Base-by-base conservation (phyloP, 1,140 invertebrate species). In the Plodia interpunctella region DNA sequence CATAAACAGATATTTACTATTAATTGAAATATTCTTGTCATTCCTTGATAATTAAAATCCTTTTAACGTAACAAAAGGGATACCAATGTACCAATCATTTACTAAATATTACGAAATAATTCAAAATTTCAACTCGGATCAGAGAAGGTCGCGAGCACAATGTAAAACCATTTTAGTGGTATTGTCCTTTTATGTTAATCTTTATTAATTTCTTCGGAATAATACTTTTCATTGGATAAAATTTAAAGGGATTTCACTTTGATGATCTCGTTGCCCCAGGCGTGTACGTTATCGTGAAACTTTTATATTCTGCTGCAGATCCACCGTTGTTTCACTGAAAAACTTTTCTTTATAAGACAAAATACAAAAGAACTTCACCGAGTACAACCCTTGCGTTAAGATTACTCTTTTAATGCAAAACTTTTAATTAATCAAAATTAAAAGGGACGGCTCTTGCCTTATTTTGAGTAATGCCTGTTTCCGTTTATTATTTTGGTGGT, bases 241-340 rank as follows among this genome's bases (percentile, higher is more conserved):
- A 78, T 83, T 66, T 66, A 59, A 73, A 63, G 70, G 68, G 65
- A 72, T 76, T 79, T 74, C 74, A 72, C 68, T 73, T 77, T 76
- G 78, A 77, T 77, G 71, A 80, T 78, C 74, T 72, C 68, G 65
- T 66, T 60, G 83, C 83, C 77, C 63, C 66, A 70, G 85, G 85
- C 83, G 76, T 79, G 68, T 86, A 85, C 78, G 73, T 85, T 87
- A 82, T 85, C 80, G 72, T 80, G 63, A 79, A 88, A 88, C 81
- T 88, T 88, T 88, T 85, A 83, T 84, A 84, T 88, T 86, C 80
- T 79, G 76, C 73, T 80, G 74, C 74, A 80, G 74, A 80, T 84
- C 76, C 66, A 72, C 66, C 77, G 75, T 84, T 88, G 81, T 84
- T 83, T 84, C 75, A 83, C 73, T 79, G 80, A 82, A 84, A 80